Conservation (phyloP, 2,888 invertebrate species). For the Euzetes globulus region DNA sequence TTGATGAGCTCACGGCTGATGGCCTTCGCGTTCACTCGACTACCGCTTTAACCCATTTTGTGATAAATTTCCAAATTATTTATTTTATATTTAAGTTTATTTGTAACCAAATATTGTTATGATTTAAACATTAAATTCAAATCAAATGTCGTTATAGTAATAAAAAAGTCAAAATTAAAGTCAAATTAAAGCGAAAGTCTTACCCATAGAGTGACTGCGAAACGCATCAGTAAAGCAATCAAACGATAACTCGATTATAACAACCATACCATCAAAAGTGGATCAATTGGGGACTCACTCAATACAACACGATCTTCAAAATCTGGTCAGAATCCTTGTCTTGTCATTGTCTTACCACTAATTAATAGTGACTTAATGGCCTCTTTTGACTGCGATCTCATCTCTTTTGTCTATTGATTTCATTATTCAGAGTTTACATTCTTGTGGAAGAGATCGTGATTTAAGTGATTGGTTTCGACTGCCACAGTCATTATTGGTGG, state of each 20-base stretch:
- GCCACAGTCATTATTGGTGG: slow-evolving; percentile 15
- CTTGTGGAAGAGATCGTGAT: slow-evolving; percentile 19
- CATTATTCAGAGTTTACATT: slow-evolving; percentile 1
- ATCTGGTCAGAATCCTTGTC: slow-evolving; percentile 8
- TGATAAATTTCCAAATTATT: neutral
- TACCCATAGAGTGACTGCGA: neutral
- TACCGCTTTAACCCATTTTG: slow-evolving; percentile 21
- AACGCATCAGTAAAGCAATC: neutral
- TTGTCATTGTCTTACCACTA: neutral
- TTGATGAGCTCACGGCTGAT: neutral
- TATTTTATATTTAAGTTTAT: neutral
- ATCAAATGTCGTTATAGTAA: no score
- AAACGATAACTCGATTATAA: neutral
- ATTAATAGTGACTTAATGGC: neutral
- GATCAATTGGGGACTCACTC: slow-evolving; percentile 25
- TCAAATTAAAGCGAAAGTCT: no score
- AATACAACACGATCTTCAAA: slow-evolving; percentile 20
- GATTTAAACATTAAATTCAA: no score
- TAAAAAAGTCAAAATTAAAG: no score
- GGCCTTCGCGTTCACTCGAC: slow-evolving; percentile 9
- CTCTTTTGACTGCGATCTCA: neutral
- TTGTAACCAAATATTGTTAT: neutral
- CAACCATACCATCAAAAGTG: slow-evolving; percentile 15
- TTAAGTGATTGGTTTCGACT: slow-evolving; percentile 15
- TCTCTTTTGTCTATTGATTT: neutral